Conservation (phyloP, 1,140 invertebrate species). For the Xylocopa sonorina region DNA sequence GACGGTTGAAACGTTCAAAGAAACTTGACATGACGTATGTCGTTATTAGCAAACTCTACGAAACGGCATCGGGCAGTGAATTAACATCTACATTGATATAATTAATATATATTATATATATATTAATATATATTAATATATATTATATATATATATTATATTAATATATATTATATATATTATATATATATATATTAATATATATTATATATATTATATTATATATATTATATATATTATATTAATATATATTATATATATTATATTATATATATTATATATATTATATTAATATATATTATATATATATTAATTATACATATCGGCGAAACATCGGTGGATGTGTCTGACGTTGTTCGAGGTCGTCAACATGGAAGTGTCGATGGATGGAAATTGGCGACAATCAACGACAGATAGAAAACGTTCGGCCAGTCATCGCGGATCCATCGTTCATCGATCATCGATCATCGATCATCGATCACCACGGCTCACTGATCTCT, state of each 20-base stretch:
- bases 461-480: slow-evolving; percentile 52
- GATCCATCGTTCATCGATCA: slow-evolving; percentile 62
- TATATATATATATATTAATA: no score
- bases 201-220: no score
- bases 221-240: no score
- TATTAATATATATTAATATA: no score
- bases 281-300: no score
- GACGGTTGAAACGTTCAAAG: neutral
- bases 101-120: no score
- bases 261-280: no score
- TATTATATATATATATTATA: no score
- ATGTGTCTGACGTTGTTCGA: neutral
- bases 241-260: no score
- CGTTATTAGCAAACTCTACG: neutral
- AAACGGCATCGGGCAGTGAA: neutral
- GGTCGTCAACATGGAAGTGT: slow-evolving; percentile 5
- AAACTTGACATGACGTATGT: neutral
- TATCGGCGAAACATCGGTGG: slow-evolving; percentile 39
- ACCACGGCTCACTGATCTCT: slow-evolving; percentile 12
- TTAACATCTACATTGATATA: slow-evolving; percentile 13
- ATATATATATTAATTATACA: slow-evolving; percentile 11
- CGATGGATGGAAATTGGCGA: slow-evolving; percentile 9
- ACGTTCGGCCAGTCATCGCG: slow-evolving; percentile 42
- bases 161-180: no score
- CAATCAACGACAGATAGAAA: slow-evolving; percentile 44